Conservation (phyloP, 2,797 vertebrate species). For the Siniperca undulata region DNA sequence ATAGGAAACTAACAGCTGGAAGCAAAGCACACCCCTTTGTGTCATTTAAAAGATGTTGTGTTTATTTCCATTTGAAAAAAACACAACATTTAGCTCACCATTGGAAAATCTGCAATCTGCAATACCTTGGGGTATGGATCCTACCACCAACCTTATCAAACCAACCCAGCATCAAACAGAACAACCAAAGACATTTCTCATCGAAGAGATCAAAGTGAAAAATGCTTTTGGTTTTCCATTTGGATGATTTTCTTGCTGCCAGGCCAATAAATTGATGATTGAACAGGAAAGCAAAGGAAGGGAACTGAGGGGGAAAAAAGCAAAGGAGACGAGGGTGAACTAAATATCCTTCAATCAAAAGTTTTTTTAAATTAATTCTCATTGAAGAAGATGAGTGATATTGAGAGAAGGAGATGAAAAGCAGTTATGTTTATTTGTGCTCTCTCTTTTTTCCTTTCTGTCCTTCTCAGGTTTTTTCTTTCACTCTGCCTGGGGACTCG, state of each 20-base stretch:
- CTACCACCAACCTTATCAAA: constrained; percentile 29
- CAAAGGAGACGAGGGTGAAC: not conserved
- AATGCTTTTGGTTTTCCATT: constrained; percentile 30
- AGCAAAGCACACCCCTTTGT: not conserved
- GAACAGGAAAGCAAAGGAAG: constrained; percentile 43
- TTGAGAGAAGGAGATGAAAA: constrained; percentile 38
- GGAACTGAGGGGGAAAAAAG: too few relatives aligned
- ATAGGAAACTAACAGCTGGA: too few relatives aligned
- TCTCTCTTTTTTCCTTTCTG: not conserved
- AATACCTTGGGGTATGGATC: not conserved
- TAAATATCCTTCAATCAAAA: constrained; percentile 36
- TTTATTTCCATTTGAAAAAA: constrained; percentile 26
- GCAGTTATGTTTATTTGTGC: constrained; percentile 1
- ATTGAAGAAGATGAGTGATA: constrained; percentile 20
- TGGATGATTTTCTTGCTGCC: constrained; percentile 36
- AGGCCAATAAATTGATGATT: constrained; percentile 36
- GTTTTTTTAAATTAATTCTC: constrained; percentile 29
- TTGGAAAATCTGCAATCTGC: constrained; percentile 5
- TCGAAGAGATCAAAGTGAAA: constrained; percentile 46
- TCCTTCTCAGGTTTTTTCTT: constrained; percentile 15
- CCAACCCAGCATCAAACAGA: constrained; percentile 28
- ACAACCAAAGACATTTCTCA: constrained; percentile 54
- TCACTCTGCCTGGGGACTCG: constrained; percentile 34
- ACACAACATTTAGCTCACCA: constrained; percentile 23
- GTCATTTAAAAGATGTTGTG: not conserved